Evolutionary conservation across 2,888 invertebrate species (phyloP).

Genomic region (Dryocosmus kuriphilus): DNA sequence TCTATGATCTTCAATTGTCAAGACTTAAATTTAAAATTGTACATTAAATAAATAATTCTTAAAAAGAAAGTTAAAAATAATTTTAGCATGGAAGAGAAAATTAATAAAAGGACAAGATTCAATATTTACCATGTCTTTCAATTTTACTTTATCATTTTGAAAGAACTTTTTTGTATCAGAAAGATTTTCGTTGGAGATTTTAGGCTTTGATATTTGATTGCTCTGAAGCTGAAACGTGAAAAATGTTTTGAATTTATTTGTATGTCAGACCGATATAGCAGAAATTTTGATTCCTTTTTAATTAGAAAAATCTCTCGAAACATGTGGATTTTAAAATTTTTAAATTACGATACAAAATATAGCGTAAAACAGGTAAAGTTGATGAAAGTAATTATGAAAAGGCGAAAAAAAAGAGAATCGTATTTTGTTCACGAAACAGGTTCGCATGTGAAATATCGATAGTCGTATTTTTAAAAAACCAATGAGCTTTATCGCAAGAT

Average conservation of each 20-base stretch:
- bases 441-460: background rate
- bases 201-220: background rate
- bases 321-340: background rate
- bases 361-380: background rate
- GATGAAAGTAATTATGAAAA: background rate
- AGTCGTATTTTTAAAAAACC: background rate
- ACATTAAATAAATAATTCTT: no score
- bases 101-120: no score
- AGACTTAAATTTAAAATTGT: no score
- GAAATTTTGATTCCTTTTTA: constrained; percentile 11
- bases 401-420: background rate
- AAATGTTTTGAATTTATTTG: background rate
- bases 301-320: background rate
- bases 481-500: constrained; percentile 4
- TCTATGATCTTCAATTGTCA: no score
- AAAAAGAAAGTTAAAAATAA: no score
- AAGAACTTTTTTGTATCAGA: background rate
- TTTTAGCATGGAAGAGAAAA: no score
- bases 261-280: background rate
- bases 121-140: no score
- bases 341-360: background rate
- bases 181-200: background rate
- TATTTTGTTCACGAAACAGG: background rate
- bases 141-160: background rate
- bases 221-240: background rate